A percentile compares a stretch with the other conserved stretches of the same genome.
These are phyloP conservation scores for Distichodus sexfasciatus DNA, from an alignment of 2,797 vertebrate species.

Conservation along the genomic window DNA sequence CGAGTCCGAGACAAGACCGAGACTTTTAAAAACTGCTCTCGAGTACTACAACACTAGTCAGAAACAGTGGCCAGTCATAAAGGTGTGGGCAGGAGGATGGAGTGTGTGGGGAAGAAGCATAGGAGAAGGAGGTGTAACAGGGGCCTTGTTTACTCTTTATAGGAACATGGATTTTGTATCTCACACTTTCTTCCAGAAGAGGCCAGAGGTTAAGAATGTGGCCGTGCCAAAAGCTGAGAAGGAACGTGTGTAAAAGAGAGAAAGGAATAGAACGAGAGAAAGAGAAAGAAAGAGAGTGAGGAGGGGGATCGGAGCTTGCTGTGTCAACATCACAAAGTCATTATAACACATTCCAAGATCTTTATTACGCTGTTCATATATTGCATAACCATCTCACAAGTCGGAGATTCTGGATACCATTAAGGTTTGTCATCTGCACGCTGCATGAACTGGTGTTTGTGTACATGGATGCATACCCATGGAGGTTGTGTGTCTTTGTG, in stretches of 20 bases:
- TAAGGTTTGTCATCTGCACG: neutral
- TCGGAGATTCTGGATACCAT: neutral
- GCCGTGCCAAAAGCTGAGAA: constrained; percentile 24
- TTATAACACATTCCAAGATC: neutral
- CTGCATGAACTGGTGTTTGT: no score
- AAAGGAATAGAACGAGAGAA: neutral
- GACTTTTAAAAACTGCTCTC: no score
- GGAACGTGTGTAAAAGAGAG: neutral
- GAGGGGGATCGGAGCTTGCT: neutral
- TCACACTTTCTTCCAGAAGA: constrained; percentile 45
- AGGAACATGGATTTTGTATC: constrained; percentile 53
- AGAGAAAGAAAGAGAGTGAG: neutral
- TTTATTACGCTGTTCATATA: constrained; percentile 1
- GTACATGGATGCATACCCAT: neutral
- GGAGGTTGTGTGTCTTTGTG: no score
- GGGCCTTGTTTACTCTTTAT: constrained; percentile 48
- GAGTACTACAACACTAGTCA: constrained; percentile 40
- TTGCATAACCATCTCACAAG: neutral
- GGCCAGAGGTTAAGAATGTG: constrained; percentile 47
- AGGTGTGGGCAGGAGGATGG: neutral
- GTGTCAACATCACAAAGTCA: neutral
- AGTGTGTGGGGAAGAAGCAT: neutral
- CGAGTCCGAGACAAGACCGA: no score
- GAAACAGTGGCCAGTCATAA: constrained; percentile 21
- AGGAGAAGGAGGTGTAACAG: neutral